These are phyloP conservation scores for Pseudorectes ferrugineus DNA, from an alignment of 2,113 vertebrate genomes.

Conservation along the genomic window DNA sequence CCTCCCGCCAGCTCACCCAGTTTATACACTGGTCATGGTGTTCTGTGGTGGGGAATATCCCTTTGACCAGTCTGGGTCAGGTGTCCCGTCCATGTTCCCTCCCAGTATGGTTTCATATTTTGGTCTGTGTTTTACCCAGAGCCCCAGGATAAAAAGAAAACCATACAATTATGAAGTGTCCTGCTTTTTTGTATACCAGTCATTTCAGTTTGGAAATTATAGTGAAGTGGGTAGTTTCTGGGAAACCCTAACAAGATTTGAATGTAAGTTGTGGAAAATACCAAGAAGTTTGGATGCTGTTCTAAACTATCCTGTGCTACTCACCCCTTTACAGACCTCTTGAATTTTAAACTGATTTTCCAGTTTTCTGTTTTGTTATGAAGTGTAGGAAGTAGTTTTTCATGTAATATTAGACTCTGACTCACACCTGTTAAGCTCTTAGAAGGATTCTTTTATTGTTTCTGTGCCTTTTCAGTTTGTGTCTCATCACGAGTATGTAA, in stretches of 20 bases:
- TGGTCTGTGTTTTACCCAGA: not conserved
- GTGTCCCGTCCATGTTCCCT: not conserved
- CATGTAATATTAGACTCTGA: not conserved
- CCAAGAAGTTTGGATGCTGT: not conserved
- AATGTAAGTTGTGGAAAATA: not conserved
- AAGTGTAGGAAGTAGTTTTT: not conserved
- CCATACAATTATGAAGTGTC: not conserved
- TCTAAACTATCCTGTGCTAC: not conserved
- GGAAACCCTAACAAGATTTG: not conserved
- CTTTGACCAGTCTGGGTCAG: not conserved
- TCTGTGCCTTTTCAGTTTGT: not conserved
- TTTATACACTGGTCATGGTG: not conserved
- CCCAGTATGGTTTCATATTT: not conserved
- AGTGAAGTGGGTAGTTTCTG: not conserved
- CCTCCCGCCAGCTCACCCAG: not conserved
- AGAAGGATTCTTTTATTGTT: not conserved
- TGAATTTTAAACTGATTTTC: not conserved
- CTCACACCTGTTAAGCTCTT: not conserved
- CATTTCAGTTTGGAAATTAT: not conserved
- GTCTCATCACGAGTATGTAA: not conserved
- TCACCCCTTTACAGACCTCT: not conserved
- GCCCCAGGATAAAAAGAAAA: not conserved
- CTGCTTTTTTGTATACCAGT: not conserved
- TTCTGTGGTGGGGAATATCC: not conserved
- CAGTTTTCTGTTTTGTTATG: not conserved